These are phyloP conservation scores for Mustela lutreola DNA, from an alignment of 2,113 vertebrate species.

Conservation along the genomic window DNA sequence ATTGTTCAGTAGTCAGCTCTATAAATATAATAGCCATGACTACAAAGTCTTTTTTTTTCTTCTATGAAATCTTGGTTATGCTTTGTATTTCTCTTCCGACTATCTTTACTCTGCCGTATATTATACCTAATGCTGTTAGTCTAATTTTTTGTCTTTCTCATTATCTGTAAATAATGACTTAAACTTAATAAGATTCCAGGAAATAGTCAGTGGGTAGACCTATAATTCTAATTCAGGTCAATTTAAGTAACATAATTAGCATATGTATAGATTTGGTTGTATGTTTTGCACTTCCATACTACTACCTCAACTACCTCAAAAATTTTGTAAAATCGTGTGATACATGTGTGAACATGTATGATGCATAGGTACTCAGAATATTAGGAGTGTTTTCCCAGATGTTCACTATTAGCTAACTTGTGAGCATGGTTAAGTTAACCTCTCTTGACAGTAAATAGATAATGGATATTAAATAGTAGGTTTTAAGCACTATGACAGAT, in stretches of 20 bases:
- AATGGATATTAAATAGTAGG: background rate
- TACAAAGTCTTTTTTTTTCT: background rate
- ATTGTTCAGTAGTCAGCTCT: background rate
- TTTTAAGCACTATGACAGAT: constrained; percentile 49
- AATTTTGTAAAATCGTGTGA: background rate
- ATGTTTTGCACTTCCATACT: background rate
- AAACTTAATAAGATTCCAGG: background rate
- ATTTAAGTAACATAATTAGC: background rate
- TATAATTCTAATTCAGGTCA: constrained; percentile 36
- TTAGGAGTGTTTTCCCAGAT: background rate
- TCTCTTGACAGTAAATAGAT: constrained; percentile 33
- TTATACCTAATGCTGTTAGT: background rate
- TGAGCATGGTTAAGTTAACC: constrained; percentile 37
- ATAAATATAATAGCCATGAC: background rate
- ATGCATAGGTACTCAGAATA: background rate
- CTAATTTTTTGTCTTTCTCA: background rate
- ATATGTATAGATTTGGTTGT: constrained; percentile 3
- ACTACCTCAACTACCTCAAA: background rate
- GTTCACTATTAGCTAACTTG: constrained; percentile 23
- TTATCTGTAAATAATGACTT: background rate
- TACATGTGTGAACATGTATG: background rate
- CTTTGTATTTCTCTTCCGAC: background rate
- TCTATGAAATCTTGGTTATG: background rate
- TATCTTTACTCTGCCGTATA: background rate
- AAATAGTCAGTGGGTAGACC: background rate